Base-by-base conservation (phyloP, 2,888 invertebrate species). In the Cheilosia urbana region DNA sequence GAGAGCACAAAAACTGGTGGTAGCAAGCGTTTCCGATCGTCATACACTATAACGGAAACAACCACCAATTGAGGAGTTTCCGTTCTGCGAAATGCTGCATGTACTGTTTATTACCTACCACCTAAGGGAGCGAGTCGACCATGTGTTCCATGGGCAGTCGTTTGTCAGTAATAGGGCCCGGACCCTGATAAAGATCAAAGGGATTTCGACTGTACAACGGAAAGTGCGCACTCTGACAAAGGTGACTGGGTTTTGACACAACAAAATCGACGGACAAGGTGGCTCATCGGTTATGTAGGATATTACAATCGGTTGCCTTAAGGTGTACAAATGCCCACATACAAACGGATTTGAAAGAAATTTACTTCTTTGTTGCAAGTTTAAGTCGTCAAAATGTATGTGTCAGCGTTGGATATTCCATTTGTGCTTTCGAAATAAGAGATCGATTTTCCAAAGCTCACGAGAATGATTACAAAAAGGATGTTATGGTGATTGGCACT, bases 21-120 rank as follows among this genome's bases (percentile, higher is more conserved):
- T 88, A 88, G 88, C 89, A 89, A 88, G 88, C 88, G 88, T 89
- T 89, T 91, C 90, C 90, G 90, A 90, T 90, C 90, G 90, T 90
- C 91, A 90, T 90, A 91, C 90, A 90, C 89, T 75, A 90, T 90
- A 89, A 90, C 92, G 91, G 92, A 92, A 92, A 90, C 91, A 90
- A 90, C 90, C 89, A 91, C 90, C 91, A 92, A 92, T 92, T 91
- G 91, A 90, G 89, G 88, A 89, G 89, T 89, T 91, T 92, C 92
- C 91, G 91, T 89, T 89, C 65, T 76, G 75, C 71, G 71, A 79
- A 84, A 84, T 84, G 80, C 80, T 80, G 80, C 71, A 84, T 80
- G 71, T 71, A 34, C 49, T 84, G 80, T 80, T 75, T 80, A 63
- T 58, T 45, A 60, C 13, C 47, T 45, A 60, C 13, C 47, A 40